Evolutionary conservation across 2,888 invertebrate genomes (phyloP).

Genomic region (Athetis lepigone): DNA sequence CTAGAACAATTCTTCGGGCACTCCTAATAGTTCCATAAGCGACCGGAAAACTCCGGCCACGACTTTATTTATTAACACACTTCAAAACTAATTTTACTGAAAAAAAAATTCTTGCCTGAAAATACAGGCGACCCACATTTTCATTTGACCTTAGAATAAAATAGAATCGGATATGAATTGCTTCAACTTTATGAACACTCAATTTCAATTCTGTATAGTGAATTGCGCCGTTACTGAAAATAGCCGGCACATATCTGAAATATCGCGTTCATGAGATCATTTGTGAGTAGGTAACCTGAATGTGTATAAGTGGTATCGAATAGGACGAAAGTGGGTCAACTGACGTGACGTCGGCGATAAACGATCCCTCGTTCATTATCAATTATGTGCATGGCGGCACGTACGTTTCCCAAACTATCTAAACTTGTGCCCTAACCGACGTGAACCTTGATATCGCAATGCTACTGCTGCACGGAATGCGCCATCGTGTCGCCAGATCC

Average conservation of each 20-base stretch:
- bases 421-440: constrained; percentile 44
- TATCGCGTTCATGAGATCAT: constrained; percentile 77
- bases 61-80: constrained; percentile 27
- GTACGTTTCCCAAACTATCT: constrained; percentile 49
- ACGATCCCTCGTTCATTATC: constrained; percentile 87
- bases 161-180: constrained; percentile 69
- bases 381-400: constrained; percentile 74
- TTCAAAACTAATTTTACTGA: constrained; percentile 32
- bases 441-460: constrained; percentile 45
- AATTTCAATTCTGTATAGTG: constrained; percentile 67
- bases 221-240: constrained; percentile 69
- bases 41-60: constrained; percentile 16
- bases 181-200: constrained; percentile 67
- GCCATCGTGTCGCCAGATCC: constrained; percentile 30
- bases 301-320: constrained; percentile 83
- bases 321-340: constrained; percentile 86
- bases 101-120: constrained; percentile 39
- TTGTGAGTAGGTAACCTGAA: constrained; percentile 62
- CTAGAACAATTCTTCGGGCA: constrained; percentile 2
- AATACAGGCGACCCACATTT: constrained; percentile 65
- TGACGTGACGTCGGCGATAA: constrained; percentile 88
- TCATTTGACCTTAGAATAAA: constrained; percentile 69
- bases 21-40: constrained; percentile 28
- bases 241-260: constrained; percentile 72
- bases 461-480: constrained; percentile 18